Percentiles rank a stretch among this genome's conserved stretches.
phyloP scores from a whole-genome alignment of 2,113 vertebrate species.

The Rhinolophus ferrumequinum region DNA sequence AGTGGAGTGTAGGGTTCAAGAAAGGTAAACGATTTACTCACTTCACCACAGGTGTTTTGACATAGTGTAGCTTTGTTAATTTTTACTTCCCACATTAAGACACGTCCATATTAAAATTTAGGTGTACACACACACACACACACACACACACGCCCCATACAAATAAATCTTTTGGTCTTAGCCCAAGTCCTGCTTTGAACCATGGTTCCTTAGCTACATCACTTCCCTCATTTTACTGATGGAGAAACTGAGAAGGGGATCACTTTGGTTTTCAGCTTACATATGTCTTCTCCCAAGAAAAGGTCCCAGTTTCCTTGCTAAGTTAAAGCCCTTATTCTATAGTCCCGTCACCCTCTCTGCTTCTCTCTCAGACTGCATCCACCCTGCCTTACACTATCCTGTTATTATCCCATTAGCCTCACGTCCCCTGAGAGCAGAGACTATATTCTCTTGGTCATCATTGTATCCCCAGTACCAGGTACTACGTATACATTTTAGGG shows the following conservation, averaged over 20 bases:
- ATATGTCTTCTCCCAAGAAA: neutral
- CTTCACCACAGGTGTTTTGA: neutral
- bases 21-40: neutral
- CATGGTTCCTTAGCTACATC: neutral
- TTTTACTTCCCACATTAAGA: neutral
- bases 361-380: neutral
- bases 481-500: neutral
- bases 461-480: neutral
- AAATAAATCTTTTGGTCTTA: neutral
- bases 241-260: neutral
- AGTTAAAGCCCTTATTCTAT: neutral
- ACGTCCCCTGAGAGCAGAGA: neutral
- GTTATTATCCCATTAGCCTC: neutral
- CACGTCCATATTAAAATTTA: neutral
- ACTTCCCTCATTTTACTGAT: neutral
- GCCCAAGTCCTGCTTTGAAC: neutral
- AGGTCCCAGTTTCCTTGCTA: no score
- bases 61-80: neutral
- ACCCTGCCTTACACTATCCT: neutral
- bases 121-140: neutral
- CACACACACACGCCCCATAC: neutral
- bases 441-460: neutral
- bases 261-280: neutral
- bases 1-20: neutral
- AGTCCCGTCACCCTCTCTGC: rapidly evolving